Base-by-base conservation (phyloP, 2,113 vertebrate species). In the Anolis carolinensis region DNA sequence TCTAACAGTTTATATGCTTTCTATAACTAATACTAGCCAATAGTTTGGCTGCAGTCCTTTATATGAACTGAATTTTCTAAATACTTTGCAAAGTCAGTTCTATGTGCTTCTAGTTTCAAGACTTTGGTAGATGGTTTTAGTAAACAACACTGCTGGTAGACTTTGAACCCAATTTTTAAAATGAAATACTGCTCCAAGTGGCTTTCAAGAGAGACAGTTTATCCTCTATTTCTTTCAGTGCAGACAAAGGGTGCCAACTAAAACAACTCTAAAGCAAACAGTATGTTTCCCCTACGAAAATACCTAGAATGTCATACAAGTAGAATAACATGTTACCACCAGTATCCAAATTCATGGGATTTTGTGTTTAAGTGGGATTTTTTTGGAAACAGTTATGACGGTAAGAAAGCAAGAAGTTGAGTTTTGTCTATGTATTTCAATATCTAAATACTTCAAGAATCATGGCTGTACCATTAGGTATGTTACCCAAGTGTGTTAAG, bases 391-490 rank as follows among this genome's bases (percentile, higher is more conserved):
- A 90, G 62, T 9, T 4, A 87, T 79, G 81, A 83, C 39, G 90
- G 85, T 81, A 87, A 91, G 44, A 84, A 50, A 82, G 74, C 86
- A 73, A 91, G 90, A 21, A 36, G 82, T 90, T 90, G 82, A 87
- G 72, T 89, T 82, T 86, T 71, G 82, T 88, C 92, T 87, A 87
- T 71, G 84, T 81, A 80, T 81, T 36, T 63, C 63, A 16, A 50
- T 87, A 78, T 84, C 81, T 84, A 63, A 30, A n/a, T 7, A n/a
- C n/a, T 82, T 76, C 0, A 6, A 76, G 83, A 92, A 93, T 79
- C 10, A 0, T 1, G 32, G 39, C 88, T 90, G 2, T 90, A 88
- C 87, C 88, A 50, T 32, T 50, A 80, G 91, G 83, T 82, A 67
- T 14, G 77, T 81, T 78, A 87, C 34, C 71, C 9, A 0, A 73